phyloP scores from a whole-genome alignment of 2,888 invertebrate genomes.

The Steinernema hermaphroditum region DNA sequence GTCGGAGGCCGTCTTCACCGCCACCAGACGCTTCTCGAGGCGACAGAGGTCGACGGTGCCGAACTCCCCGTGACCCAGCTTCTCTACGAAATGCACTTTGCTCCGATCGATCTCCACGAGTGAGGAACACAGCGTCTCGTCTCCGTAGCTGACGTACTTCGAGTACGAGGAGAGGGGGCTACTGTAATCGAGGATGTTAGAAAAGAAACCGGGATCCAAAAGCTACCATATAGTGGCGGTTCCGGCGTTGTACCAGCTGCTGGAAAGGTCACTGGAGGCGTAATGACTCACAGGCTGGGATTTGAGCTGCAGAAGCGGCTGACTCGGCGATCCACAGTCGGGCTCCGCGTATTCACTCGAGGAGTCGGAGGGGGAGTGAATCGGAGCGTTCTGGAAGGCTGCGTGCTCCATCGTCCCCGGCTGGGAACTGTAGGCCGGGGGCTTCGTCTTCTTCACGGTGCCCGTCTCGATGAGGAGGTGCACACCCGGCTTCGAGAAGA shows the following conservation, averaged over 20 bases:
- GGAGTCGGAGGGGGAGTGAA: slow-evolving; percentile 33
- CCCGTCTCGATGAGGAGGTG: slow-evolving; percentile 20
- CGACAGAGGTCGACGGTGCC: slow-evolving; percentile 54
- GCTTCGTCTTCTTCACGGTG: slow-evolving; percentile 19
- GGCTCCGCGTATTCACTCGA: slow-evolving; percentile 60
- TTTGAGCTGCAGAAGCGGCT: slow-evolving; percentile 15
- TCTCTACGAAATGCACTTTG: slow-evolving; percentile 79
- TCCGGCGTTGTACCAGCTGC: slow-evolving; percentile 24
- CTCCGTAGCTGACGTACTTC: slow-evolving; percentile 53
- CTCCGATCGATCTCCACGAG: slow-evolving; percentile 50
- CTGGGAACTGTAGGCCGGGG: slow-evolving; percentile 40
- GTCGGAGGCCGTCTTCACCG: slow-evolving; percentile 50
- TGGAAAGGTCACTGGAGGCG: slow-evolving; percentile 24
- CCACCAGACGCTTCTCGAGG: slow-evolving; percentile 44
- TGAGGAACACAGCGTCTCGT: slow-evolving; percentile 46
- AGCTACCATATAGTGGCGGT: not conserved
- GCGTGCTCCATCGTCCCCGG: slow-evolving; percentile 52
- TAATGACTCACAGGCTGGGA: slow-evolving; percentile 3
- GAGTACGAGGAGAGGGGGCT: slow-evolving; percentile 48
- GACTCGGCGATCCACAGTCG: slow-evolving; percentile 38
- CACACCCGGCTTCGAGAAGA: slow-evolving; percentile 21
- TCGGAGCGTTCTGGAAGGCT: slow-evolving; percentile 49
- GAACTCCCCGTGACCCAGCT: slow-evolving; percentile 70
- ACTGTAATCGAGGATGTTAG: slow-evolving; percentile 36
- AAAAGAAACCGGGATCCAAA: not conserved